Base-by-base conservation (phyloP, 2,888 invertebrate species). In the Rotaria macrura region DNA sequence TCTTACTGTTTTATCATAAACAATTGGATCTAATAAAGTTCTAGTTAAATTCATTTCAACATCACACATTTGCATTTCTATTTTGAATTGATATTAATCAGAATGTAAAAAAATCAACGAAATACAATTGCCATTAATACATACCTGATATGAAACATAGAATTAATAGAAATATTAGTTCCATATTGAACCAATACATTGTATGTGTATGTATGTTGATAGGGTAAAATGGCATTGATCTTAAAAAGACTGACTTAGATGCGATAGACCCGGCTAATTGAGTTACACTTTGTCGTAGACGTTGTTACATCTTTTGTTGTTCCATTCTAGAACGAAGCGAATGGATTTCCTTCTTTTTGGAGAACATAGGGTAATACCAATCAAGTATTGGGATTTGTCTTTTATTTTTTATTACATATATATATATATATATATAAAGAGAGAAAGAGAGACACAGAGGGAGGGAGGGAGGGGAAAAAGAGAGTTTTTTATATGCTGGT, bases 1-100 rank as follows among this genome's bases (percentile, higher is more conserved):
- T 43, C 92, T 89, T 47, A 85, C 84, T n/a, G 85, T 57, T 34
- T 84, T n/a, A 54, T 85, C 85, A 43, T 85, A 85, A 29, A 38
- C 54, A 65, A 34, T 4, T 34, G 65, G 65, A 65, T 65, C 34
- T 34, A 65, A 65, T 34, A 65, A 34, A 34, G 6, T 12, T 29
- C 65, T 29, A 29, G 65, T 65, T 34, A 65, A 65, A 34, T 65
- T 65, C 65, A 65, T 65, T 65, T 65, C 65, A 29, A 65, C 14
- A 65, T 65, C 65, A 65, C 65, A 65, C 65, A 65, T 65, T 14
- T 0, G 5, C 20, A 65, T 34, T 29, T 10, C 65, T 65, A 65
- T 17, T 29, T 29, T 65, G 4, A 14, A 29, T 57, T 49, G 47
- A 47, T 47, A 9, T 47, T 47, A 49, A 49, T 49, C 10, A 49